These are phyloP conservation scores for Arctopsyche grandis DNA, from an alignment of 1,140 invertebrate genomes.

Conservation along the genomic window DNA sequence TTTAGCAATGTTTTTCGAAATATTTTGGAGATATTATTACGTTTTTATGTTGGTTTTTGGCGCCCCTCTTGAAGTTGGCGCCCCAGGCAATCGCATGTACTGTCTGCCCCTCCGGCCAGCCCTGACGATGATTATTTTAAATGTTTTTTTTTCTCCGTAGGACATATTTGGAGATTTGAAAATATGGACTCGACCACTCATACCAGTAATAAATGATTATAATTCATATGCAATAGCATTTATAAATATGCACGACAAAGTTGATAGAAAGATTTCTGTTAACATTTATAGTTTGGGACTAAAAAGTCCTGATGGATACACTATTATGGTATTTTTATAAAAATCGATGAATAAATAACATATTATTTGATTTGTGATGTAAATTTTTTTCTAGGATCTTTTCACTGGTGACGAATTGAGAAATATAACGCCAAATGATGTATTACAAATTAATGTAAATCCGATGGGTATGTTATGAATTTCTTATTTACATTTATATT, in stretches of 20 bases:
- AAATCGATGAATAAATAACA: neutral
- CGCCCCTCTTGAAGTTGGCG: no score
- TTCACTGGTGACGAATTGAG: slow-evolving; percentile 41
- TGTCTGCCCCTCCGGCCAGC: no score
- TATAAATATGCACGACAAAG: slow-evolving; percentile 46
- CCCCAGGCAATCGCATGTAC: no score
- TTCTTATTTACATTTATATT: neutral
- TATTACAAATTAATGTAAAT: slow-evolving; percentile 37
- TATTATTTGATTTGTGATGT: neutral
- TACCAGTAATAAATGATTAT: slow-evolving; percentile 43
- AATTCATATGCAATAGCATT: slow-evolving; percentile 51
- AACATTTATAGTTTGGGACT: slow-evolving; percentile 34
- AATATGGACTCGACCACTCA: slow-evolving; percentile 46
- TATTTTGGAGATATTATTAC: no score
- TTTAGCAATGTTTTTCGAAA: no score
- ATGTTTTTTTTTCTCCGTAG: neutral
- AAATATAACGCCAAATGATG: slow-evolving; percentile 40
- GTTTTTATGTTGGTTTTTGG: no score
- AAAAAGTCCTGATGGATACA: slow-evolving; percentile 46
- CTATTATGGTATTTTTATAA: slow-evolving; percentile 43
- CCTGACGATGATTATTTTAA: no score
- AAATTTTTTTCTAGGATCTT: slow-evolving; percentile 47
- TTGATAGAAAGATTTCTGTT: slow-evolving; percentile 30
- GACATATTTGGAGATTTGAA: slow-evolving; percentile 44
- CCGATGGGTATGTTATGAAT: slow-evolving; percentile 46